Evolutionary conservation across 2,113 vertebrate genomes (phyloP), one percentile per base, ranked within the genome.

Genomic region (Cyphomyrus plagiostoma): DNA sequence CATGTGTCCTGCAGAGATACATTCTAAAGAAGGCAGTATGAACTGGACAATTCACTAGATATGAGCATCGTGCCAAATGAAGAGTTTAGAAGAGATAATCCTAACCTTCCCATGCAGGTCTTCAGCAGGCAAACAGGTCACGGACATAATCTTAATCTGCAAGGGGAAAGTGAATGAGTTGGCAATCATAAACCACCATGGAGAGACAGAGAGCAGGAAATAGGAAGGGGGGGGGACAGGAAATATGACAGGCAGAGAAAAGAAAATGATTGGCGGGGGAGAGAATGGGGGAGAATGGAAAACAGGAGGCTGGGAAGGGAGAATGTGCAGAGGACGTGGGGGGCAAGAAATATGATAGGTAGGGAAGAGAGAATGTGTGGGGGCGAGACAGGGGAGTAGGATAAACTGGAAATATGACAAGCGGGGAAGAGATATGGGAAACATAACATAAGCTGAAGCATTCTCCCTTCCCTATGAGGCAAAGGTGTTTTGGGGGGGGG

Each of bases 111-210:
- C 82, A 84, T 48, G 82, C 45, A 46, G 39, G 80, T 83, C 80
- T 21, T 83, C 80, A 45, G 39, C 77, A 26, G 50, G 35, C 21
- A 84, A 48, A 84, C 45, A 42, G 39, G 5, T 84, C 45, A 84
- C 6, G 1, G 82, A 84, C 82, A 84, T 23, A 17, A 90, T 91
- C 19, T 45, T 88, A 46, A 84, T 66, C 62, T 62, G 35, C 89
- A 90, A 89, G 21, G 39, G 42, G 30, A 83, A 23, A 83, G 21
- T n/a, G 6, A 82, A 82, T 8, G 42, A 42, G 13, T 46, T 42
- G 35, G 9, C 66, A 26, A 15, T 74, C 30, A 30, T 30, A 74
- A 74, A 74, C 21, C 21, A 58, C 21, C 56, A 4, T 1, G 21
- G 56, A 58, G 53, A 8, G 6, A 58, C 6, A 3, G 56, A n/a